Evolutionary conservation across 2,113 vertebrate genomes (phyloP).

Genomic region (Balaenoptera acutorostrata): DNA sequence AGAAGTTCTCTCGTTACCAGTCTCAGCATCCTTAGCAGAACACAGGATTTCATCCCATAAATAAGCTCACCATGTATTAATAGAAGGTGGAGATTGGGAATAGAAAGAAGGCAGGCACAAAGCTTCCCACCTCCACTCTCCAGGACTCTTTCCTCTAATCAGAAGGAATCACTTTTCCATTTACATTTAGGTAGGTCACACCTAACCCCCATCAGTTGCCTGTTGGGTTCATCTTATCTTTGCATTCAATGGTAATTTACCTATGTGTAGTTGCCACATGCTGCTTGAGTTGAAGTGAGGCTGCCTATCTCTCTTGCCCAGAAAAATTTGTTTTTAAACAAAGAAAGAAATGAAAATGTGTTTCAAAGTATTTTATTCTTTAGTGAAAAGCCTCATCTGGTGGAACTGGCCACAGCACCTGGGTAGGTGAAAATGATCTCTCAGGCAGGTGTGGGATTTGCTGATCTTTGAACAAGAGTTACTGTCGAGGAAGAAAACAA

Average conservation of each 20-base stretch:
- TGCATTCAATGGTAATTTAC: conserved; percentile 1
- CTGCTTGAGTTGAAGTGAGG: neutral
- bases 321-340: neutral
- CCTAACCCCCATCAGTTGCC: neutral
- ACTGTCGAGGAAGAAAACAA: neutral
- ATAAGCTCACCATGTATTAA: neutral
- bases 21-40: neutral
- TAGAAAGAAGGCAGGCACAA: neutral
- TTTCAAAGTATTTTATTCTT: conserved; percentile 3
- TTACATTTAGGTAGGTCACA: neutral
- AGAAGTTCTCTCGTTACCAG: neutral
- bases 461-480: neutral
- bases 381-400: neutral
- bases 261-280: neutral
- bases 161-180: neutral
- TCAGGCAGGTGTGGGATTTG: neutral
- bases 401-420: neutral
- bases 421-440: neutral
- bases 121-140: neutral
- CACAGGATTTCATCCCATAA: neutral
- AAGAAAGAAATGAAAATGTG: neutral
- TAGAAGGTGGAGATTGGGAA: neutral
- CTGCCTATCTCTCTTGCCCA: neutral
- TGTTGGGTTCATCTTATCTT: neutral
- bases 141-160: neutral